Base-by-base conservation (phyloP, 2,888 invertebrate genomes). In the Celastrina argiolus region DNA sequence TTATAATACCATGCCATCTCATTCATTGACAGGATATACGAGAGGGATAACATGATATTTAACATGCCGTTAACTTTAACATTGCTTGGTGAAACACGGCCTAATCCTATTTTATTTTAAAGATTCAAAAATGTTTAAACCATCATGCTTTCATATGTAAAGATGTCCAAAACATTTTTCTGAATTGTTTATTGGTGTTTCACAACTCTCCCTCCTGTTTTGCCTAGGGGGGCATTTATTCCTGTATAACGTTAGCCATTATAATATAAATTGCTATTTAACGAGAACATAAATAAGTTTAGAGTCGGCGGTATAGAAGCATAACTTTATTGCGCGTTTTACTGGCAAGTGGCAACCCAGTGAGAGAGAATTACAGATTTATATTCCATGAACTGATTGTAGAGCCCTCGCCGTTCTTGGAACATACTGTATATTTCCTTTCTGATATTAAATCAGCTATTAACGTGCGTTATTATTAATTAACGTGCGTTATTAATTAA, bases 251-350 rank as follows among this genome's bases (percentile, higher is more conserved):
- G 12, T 18, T 8, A 18, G 2, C 36, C n/a, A 18, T 61, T 61
- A 61, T 39, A 61, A 61, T 22, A 39, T 36, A 58, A 65, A 56
- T 65, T 39, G 58, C 39, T 65, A 58, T 56, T 65, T 56, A 65
- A 65, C 41, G 56, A 65, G 56, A 12, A 39, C 42, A 65, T 65
- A 65, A 65, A 65, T 65, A 58, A 65, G 36, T 18, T 36, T 18
- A 61, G 36, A 61, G 61, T 14, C 61, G 61, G 61, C 22, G 10
- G 36, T 61, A 39, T 61, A 34, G 22, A 22, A 39, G 18, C 36
- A 61, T 61, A 36, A 61, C 22, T 61, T 61, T 61, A 61, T 61
- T 22, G 61, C 36, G 12, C 14, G 39, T 39, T 61, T 61, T 61
- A 61, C 36, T 61, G 22, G 61, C 61, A 34, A 61, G 22, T 61